Conservation (phyloP, 2,797 vertebrate species). For the Hemibagrus guttatus region DNA sequence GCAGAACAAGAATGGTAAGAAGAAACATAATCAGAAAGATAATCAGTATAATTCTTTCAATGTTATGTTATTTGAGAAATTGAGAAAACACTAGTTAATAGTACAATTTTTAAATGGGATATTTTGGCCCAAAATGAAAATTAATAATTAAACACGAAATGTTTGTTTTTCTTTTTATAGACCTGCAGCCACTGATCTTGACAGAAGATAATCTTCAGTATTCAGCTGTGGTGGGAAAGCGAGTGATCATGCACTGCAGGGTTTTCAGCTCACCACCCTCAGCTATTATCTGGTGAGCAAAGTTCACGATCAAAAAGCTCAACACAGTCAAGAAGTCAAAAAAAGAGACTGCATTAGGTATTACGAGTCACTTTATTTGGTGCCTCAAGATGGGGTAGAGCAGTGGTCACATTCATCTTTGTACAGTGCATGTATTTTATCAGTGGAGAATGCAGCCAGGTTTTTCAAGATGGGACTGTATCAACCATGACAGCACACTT, state of each 20-base stretch:
- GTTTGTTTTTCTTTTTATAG: slow-evolving; percentile 67
- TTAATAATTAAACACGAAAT: neutral
- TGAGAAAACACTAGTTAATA: neutral
- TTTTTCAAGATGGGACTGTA: neutral
- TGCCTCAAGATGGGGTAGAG: neutral
- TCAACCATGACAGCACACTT: neutral
- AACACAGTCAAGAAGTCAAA: neutral
- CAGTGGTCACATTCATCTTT: neutral
- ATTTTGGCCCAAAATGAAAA: neutral
- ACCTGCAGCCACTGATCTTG: slow-evolving; percentile 86
- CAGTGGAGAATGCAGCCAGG: neutral
- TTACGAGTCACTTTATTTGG: neutral
- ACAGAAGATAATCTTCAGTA: slow-evolving; percentile 83
- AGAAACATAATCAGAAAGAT: neutral
- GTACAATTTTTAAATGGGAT: neutral
- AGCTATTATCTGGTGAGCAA: slow-evolving; percentile 82
- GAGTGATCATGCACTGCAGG: slow-evolving; percentile 81
- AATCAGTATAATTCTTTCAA: neutral
- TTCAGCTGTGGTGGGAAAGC: slow-evolving; percentile 78
- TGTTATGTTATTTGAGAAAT: neutral
- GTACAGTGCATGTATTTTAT: neutral
- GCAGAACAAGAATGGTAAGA: neutral
- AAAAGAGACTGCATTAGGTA: neutral
- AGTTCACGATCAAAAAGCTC: neutral
- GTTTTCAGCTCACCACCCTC: slow-evolving; percentile 89